Evolutionary conservation across 64 coral and sea anemone genomes (phyloP).

Genomic region (Stichodactyla helianthus): DNA sequence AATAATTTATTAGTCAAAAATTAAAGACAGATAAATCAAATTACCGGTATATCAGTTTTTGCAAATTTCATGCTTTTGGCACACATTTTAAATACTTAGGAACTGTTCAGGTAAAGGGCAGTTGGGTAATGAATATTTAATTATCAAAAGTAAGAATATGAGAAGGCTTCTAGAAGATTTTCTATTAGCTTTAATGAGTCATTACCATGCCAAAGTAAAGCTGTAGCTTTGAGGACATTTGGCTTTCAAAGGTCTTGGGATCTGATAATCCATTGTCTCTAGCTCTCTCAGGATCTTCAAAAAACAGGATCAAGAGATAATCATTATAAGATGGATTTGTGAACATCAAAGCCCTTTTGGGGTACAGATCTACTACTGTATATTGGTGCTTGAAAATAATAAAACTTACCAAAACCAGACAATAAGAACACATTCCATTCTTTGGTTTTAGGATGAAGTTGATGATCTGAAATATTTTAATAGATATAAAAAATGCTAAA

Average conservation of each 20-base stretch:
- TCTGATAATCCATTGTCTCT: constrained; percentile 29
- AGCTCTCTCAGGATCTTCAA: constrained; percentile 11
- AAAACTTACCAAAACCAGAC: constrained; percentile 46
- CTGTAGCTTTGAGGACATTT: constrained; percentile 39
- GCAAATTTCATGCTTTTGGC: no score
- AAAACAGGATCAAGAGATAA: not conserved
- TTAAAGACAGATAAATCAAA: no score
- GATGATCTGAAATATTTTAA: constrained; percentile 48
- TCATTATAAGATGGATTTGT: no score
- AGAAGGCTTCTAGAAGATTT: no score
- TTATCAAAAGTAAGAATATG: no score
- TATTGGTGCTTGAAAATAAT: not conserved
- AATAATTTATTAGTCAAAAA: not conserved
- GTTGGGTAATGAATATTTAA: no score
- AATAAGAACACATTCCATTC: constrained; percentile 69
- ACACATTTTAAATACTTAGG: no score
- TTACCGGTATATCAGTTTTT: no score
- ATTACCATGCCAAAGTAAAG: constrained; percentile 66
- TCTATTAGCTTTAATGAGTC: not conserved
- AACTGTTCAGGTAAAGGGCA: no score
- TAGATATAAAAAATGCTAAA: no score
- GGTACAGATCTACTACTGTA: not conserved
- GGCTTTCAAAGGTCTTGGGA: constrained; percentile 45
- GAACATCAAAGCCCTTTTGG: not conserved
- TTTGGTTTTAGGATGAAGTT: constrained; percentile 53